Evolutionary conservation across 2,113 vertebrate genomes (phyloP).

Genomic region (Caloenas nicobarica): DNA sequence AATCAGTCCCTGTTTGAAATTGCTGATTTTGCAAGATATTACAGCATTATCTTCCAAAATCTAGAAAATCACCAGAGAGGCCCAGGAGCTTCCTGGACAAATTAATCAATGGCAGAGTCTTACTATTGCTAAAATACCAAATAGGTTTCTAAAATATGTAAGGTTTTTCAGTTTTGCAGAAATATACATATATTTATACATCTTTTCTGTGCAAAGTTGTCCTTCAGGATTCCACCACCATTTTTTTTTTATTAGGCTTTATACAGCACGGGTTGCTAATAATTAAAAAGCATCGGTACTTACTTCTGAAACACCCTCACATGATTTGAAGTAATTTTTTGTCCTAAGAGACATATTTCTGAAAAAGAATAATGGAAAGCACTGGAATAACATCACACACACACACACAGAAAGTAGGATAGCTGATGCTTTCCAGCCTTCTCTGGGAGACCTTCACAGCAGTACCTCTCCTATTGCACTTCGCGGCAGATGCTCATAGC

Average conservation of each 20-base stretch:
- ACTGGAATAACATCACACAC: neutral
- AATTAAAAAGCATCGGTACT: neutral
- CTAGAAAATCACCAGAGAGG: neutral
- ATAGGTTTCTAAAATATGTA: neutral
- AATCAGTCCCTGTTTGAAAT: neutral
- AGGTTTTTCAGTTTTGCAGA: neutral
- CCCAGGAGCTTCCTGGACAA: neutral
- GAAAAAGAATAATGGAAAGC: neutral
- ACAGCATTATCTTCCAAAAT: neutral
- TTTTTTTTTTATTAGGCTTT: neutral
- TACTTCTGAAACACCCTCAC: neutral
- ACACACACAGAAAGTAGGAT: neutral
- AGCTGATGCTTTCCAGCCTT: neutral
- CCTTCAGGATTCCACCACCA: neutral
- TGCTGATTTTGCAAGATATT: neutral
- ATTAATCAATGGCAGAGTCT: accelerated
- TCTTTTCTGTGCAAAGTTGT: neutral
- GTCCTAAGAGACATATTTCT: neutral
- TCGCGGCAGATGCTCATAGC: neutral
- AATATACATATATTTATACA: neutral
- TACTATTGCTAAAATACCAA: neutral
- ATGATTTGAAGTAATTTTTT: neutral
- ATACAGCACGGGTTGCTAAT: neutral
- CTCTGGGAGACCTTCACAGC: neutral
- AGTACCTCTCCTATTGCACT: neutral